These are phyloP conservation scores for Nannobrachium achirus DNA, from an alignment of 2,113 vertebrate species.

Conservation along the genomic window DNA sequence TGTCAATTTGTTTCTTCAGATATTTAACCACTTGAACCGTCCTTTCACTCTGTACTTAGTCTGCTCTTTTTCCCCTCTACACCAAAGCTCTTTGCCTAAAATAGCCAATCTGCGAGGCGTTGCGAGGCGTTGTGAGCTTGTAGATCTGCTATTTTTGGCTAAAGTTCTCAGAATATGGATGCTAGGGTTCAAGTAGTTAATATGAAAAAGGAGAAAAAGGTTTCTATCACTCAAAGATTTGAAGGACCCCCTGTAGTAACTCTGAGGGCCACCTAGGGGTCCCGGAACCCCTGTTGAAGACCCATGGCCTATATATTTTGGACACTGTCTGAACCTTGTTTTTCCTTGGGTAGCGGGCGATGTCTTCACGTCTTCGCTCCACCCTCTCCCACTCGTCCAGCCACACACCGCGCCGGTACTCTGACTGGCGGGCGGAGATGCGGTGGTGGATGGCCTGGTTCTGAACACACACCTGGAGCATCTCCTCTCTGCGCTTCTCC, in stretches of 20 bases:
- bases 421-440: slow-evolving; percentile 70
- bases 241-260: too few relatives aligned
- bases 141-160: background rate
- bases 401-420: slow-evolving; percentile 74
- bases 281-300: too few relatives aligned
- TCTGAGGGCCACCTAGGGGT: too few relatives aligned
- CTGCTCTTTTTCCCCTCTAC: too few relatives aligned
- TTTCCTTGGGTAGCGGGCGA: slow-evolving; percentile 68
- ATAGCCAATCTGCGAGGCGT: too few relatives aligned
- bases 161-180: too few relatives aligned
- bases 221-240: too few relatives aligned
- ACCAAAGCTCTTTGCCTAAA: too few relatives aligned
- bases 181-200: too few relatives aligned
- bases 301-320: background rate
- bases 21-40: too few relatives aligned
- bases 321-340: background rate
- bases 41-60: background rate
- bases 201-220: too few relatives aligned
- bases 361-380: slow-evolving; percentile 54
- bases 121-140: background rate
- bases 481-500: slow-evolving; percentile 65
- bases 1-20: too few relatives aligned
- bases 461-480: slow-evolving; percentile 66
- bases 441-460: slow-evolving; percentile 78
- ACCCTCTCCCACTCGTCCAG: slow-evolving; percentile 74